These are phyloP conservation scores for Hippopotamus amphibius DNA, from an alignment of 2,113 vertebrate species.

Conservation along the genomic window DNA sequence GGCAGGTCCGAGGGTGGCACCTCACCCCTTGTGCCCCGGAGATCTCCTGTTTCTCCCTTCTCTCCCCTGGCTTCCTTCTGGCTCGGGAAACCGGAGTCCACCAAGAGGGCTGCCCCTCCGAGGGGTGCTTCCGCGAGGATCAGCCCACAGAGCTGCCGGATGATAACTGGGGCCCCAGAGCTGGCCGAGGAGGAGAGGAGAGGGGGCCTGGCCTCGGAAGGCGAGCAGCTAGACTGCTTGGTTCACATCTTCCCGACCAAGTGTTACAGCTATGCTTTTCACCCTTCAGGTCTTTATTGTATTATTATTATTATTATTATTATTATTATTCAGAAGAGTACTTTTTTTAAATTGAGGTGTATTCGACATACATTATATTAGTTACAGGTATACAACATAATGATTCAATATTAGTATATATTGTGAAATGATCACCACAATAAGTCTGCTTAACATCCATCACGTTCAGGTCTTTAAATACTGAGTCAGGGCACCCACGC, in stretches of 20 bases:
- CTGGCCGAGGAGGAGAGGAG: not conserved
- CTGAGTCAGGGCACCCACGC: not conserved
- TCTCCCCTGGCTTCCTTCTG: not conserved
- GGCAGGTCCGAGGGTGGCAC: not conserved
- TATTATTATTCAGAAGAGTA: not conserved
- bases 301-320: not conserved
- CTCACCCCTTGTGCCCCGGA: accelerated
- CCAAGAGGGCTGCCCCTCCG: not conserved
- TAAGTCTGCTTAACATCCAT: not conserved
- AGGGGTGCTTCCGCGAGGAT: not conserved
- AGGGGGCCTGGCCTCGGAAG: not conserved
- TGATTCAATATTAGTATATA: not conserved
- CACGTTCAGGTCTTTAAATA: not conserved
- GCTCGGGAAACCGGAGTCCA: not conserved
- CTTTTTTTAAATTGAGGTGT: not conserved
- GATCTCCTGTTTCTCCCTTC: not conserved
- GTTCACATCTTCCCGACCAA: not conserved
- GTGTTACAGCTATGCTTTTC: not conserved
- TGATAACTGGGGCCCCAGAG: accelerated
- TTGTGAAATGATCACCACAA: not conserved
- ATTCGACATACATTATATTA: not conserved
- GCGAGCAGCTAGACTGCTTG: accelerated
- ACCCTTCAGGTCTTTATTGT: not conserved
- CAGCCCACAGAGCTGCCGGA: accelerated
- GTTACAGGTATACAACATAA: not conserved